These are phyloP conservation scores for Perodicticus potto DNA, from an alignment of 2,797 vertebrate species.

Conservation along the genomic window DNA sequence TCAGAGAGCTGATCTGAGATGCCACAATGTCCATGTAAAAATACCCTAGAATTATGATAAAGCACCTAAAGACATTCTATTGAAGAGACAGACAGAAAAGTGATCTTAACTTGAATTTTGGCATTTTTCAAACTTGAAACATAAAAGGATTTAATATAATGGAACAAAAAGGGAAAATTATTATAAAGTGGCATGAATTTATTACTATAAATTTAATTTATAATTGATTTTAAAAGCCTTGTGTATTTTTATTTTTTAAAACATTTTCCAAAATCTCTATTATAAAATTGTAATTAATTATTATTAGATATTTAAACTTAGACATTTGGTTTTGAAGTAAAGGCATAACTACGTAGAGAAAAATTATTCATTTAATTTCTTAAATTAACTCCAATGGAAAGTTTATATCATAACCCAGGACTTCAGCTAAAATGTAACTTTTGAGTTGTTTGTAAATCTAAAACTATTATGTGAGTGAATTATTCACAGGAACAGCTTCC, in stretches of 20 bases:
- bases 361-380: slow-evolving; percentile 30
- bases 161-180: neutral
- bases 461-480: neutral
- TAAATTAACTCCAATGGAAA: neutral
- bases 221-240: neutral
- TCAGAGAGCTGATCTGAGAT: neutral
- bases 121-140: slow-evolving; percentile 26
- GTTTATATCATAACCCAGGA: neutral
- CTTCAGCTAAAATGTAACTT: neutral
- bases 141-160: neutral
- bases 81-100: neutral
- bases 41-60: neutral
- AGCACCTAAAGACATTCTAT: neutral
- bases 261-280: neutral
- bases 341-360: neutral
- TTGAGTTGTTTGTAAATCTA: neutral
- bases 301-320: neutral
- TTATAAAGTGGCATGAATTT: neutral
- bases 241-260: neutral
- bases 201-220: neutral
- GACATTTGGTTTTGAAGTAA: neutral
- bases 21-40: neutral
- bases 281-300: neutral
- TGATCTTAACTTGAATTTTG: neutral
- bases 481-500: neutral